These are phyloP conservation scores for Monochamus alternatus DNA, from an alignment of 2,888 invertebrate genomes.

Conservation along the genomic window DNA sequence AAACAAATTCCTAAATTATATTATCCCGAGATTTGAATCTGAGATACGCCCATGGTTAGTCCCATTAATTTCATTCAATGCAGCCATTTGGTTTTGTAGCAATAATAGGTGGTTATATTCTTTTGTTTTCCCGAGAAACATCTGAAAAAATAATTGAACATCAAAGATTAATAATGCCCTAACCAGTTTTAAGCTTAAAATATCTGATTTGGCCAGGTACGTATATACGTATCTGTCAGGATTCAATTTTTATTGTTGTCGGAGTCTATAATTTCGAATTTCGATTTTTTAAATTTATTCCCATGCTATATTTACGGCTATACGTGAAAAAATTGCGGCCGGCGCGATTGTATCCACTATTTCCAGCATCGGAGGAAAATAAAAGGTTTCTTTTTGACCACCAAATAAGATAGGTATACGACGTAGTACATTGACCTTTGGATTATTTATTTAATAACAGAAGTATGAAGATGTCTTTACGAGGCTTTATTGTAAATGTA, in stretches of 20 bases:
- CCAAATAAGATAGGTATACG: background rate
- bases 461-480: too few relatives aligned
- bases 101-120: constrained; percentile 57
- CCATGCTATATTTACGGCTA: constrained; percentile 65
- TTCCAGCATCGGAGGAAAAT: background rate
- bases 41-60: constrained; percentile 40
- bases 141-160: constrained; percentile 65
- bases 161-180: constrained; percentile 62
- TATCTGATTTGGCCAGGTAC: constrained; percentile 59
- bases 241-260: constrained; percentile 66
- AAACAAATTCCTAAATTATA: constrained; percentile 6
- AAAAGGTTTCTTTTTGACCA: background rate
- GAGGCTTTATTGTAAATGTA: too few relatives aligned
- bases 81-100: constrained; percentile 48
- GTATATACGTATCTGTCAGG: constrained; percentile 53
- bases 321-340: constrained; percentile 65
- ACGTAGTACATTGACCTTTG: too few relatives aligned
- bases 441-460: too few relatives aligned
- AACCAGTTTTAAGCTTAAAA: constrained; percentile 62
- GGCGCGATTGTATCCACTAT: constrained; percentile 1
- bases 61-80: constrained; percentile 47
- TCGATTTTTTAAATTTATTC: constrained; percentile 66
- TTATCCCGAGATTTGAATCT: background rate
- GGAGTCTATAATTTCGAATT: constrained; percentile 67
- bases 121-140: constrained; percentile 64